A percentile compares a stretch with the other conserved stretches of the same genome.
phyloP scores from a whole-genome alignment of 2,113 vertebrate species.

The Cromileptes altivelis region DNA sequence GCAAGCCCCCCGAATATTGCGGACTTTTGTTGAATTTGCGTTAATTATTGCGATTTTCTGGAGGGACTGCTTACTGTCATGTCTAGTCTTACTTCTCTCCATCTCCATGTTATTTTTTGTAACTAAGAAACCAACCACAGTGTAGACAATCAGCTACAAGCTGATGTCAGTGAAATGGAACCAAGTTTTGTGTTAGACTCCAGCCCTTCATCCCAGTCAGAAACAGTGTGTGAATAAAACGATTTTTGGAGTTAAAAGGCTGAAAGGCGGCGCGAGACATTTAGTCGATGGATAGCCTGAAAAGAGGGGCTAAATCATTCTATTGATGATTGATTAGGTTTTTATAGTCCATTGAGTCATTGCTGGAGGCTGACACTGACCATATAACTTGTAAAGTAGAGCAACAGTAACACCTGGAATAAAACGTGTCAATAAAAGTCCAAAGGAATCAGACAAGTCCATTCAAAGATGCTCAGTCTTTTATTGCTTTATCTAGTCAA shows the following conservation, averaged over 20 bases:
- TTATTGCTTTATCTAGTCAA: neutral
- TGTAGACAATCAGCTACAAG: neutral
- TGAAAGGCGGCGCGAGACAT: slow-evolving; percentile 13
- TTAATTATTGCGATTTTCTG: too few species aligned
- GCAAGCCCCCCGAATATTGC: too few species aligned
- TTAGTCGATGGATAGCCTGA: slow-evolving; percentile 23
- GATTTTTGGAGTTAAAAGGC: slow-evolving; percentile 8
- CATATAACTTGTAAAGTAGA: slow-evolving; percentile 8
- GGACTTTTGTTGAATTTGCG: too few species aligned
- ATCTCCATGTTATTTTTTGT: too few species aligned
- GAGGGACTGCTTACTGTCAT: too few species aligned
- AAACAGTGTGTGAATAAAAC: neutral
- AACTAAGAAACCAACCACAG: too few species aligned
- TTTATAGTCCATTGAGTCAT: slow-evolving; percentile 55
- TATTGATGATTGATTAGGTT: slow-evolving; percentile 58
- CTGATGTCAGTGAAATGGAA: neutral
- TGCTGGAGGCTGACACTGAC: slow-evolving; percentile 39
- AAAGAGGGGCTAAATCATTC: slow-evolving; percentile 50
- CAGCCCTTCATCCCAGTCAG: neutral
- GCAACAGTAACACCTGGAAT: slow-evolving; percentile 6
- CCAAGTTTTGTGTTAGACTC: neutral
- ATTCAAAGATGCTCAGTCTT: neutral
- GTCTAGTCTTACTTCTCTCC: too few species aligned
- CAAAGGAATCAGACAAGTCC: neutral
- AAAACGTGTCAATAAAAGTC: neutral